Evolutionary conservation across 2,113 vertebrate species (phyloP).

Genomic region (Fregetta grallaria): DNA sequence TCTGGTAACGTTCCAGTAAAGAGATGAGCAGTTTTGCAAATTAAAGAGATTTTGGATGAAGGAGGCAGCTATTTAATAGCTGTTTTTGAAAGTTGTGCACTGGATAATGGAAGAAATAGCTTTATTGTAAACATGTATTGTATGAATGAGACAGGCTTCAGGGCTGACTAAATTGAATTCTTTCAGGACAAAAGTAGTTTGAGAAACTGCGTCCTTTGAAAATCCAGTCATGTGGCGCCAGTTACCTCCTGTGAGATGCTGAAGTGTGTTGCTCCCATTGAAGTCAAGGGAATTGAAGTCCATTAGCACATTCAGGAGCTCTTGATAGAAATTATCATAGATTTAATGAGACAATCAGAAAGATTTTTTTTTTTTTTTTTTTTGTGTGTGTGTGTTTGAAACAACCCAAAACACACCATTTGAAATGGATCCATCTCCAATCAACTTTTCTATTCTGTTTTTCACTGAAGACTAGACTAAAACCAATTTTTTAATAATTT

Average conservation of each 20-base stretch:
- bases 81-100: conserved; percentile 56
- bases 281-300: conserved; percentile 1
- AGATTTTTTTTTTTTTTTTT: not conserved
- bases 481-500: conserved; percentile 29
- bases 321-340: not conserved
- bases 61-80: conserved; percentile 46
- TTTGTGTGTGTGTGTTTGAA: not conserved
- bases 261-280: not conserved
- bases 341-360: not conserved
- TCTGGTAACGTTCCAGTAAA: conserved; percentile 39
- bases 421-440: not conserved
- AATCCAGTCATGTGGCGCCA: not conserved
- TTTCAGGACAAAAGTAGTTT: conserved; percentile 9
- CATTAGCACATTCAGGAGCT: not conserved
- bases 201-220: conserved; percentile 31
- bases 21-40: conserved; percentile 56
- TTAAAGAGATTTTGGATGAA: conserved; percentile 37
- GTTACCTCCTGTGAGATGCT: conserved; percentile 3
- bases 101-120: conserved; percentile 59
- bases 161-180: conserved; percentile 11
- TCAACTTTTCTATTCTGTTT: not conserved
- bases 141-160: not conserved
- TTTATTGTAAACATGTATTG: conserved; percentile 44
- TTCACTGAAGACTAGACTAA: not conserved
- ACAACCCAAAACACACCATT: not conserved